Conservation (phyloP, 2,888 invertebrate genomes). For the Scelioninae gen. 1 region DNA sequence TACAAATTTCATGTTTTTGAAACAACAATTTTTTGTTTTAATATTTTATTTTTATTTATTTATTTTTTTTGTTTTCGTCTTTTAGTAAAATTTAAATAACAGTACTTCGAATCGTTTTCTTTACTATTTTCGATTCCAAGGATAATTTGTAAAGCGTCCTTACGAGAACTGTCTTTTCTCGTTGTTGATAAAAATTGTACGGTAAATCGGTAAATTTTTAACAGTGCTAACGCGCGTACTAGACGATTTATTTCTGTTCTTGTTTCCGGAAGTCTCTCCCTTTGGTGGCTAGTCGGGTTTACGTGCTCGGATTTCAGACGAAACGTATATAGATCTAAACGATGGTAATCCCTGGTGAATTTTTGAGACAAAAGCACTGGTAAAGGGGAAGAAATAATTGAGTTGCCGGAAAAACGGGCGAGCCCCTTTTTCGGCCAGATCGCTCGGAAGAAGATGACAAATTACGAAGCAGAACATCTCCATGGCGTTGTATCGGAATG, state of each 20-base stretch:
- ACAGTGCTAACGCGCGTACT: slow-evolving; percentile 43
- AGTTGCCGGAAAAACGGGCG: slow-evolving; percentile 48
- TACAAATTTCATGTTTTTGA: too few relatives aligned
- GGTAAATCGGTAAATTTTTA: slow-evolving; percentile 36
- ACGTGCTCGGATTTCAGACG: slow-evolving; percentile 64
- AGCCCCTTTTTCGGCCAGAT: slow-evolving; percentile 45
- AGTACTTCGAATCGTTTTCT: too few relatives aligned
- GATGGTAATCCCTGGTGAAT: slow-evolving; percentile 67
- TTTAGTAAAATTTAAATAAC: too few relatives aligned
- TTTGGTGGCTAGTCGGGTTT: slow-evolving; percentile 52
- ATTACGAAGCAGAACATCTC: slow-evolving; percentile 39
- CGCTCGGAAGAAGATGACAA: slow-evolving; percentile 61
- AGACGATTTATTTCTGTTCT: slow-evolving; percentile 58
- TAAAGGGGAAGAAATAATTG: slow-evolving; percentile 58
- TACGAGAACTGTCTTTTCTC: background rate
- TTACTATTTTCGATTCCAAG: too few relatives aligned
- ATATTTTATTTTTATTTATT: too few relatives aligned
- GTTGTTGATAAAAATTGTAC: slow-evolving; percentile 33
- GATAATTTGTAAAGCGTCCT: background rate
- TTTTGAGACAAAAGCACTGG: slow-evolving; percentile 57
- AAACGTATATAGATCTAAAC: slow-evolving; percentile 55
- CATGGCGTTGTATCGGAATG: slow-evolving; percentile 39
- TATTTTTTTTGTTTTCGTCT: too few relatives aligned
- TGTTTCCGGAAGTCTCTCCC: slow-evolving; percentile 54
- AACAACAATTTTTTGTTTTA: too few relatives aligned